These are phyloP conservation scores for Syrrhaptes paradoxus DNA, from an alignment of 2,113 vertebrate genomes.

Conservation along the genomic window DNA sequence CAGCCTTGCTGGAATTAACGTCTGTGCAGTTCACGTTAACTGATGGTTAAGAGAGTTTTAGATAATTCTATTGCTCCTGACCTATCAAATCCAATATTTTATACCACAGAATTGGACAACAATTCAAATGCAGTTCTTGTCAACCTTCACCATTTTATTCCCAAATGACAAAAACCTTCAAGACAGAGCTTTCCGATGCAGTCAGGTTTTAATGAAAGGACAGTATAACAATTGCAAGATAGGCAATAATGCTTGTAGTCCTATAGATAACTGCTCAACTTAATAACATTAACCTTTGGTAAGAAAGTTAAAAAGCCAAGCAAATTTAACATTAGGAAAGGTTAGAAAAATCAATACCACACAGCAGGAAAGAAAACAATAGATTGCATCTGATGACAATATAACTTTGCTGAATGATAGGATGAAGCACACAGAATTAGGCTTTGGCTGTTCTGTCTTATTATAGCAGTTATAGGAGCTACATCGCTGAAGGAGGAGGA, in stretches of 20 bases:
- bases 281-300: conserved; percentile 55
- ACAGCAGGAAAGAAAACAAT: conserved; percentile 43
- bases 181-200: neutral
- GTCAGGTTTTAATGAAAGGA: conserved; percentile 19
- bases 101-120: neutral
- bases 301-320: conserved; percentile 55
- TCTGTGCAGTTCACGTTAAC: neutral
- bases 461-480: neutral
- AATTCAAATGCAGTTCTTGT: neutral
- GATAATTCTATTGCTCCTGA: neutral
- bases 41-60: neutral
- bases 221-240: neutral
- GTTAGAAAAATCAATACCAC: conserved; percentile 63
- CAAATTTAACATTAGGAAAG: conserved; percentile 61
- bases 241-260: neutral
- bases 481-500: neutral
- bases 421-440: neutral
- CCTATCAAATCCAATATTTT: neutral
- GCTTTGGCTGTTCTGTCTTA: neutral
- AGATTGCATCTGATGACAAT: conserved; percentile 10
- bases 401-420: neutral
- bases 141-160: neutral
- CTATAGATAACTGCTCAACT: conserved; percentile 18
- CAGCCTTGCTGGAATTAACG: neutral
- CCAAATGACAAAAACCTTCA: neutral